These are phyloP conservation scores for Pollenia angustigena DNA, from an alignment of 2,888 invertebrate genomes.

Conservation along the genomic window DNA sequence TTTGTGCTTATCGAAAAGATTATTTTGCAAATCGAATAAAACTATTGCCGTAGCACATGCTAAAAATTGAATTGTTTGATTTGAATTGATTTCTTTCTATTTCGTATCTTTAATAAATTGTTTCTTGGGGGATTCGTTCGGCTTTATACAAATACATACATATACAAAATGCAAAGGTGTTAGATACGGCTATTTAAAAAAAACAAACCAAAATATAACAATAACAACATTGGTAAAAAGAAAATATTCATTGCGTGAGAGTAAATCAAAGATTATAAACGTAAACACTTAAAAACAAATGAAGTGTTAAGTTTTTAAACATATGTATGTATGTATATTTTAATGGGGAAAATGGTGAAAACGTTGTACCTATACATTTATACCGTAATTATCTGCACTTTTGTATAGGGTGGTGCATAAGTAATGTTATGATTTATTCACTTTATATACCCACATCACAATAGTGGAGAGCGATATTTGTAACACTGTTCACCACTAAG, in stretches of 20 bases:
- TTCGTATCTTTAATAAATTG: constrained; percentile 1
- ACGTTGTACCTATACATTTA: no score
- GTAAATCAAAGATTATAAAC: constrained; percentile 54
- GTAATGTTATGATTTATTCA: no score
- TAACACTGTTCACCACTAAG: no score
- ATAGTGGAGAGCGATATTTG: no score
- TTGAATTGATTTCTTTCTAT: constrained; percentile 20
- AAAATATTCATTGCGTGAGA: constrained; percentile 59
- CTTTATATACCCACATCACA: no score
- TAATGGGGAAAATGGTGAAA: no score
- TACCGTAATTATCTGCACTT: no score
- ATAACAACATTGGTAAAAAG: neutral
- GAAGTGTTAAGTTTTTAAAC: neutral
- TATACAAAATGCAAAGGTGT: constrained; percentile 65
- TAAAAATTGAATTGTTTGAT: constrained; percentile 35
- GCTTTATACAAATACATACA: neutral
- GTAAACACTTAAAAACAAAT: constrained; percentile 19
- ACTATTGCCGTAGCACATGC: constrained; percentile 50
- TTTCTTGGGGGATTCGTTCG: constrained; percentile 20
- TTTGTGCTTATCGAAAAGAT: neutral
- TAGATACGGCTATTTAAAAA: constrained; percentile 37
- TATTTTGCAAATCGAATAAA: constrained; percentile 14
- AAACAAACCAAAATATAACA: constrained; percentile 1
- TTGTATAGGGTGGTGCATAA: no score
- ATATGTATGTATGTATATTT: no score